These are phyloP conservation scores for Hozukius guyotensis DNA, from an alignment of 2,797 vertebrate species.

Conservation along the genomic window DNA sequence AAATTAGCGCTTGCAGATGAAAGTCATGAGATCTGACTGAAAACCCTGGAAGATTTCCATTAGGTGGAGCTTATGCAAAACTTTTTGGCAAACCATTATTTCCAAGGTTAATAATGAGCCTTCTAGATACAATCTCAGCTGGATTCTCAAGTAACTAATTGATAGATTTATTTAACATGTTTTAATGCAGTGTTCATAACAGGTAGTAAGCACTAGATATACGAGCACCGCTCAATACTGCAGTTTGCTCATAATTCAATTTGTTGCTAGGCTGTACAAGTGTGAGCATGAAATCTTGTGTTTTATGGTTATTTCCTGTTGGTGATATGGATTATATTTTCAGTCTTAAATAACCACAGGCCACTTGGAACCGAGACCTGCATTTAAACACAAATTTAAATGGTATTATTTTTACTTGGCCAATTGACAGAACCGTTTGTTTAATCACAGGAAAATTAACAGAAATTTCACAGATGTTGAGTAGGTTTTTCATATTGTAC, in stretches of 20 bases:
- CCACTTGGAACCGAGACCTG: not conserved
- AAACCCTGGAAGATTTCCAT: not conserved
- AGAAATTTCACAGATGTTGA: not conserved
- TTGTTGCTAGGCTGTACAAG: not conserved
- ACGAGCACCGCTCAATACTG: not conserved
- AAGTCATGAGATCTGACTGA: no score
- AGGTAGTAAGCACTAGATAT: not conserved
- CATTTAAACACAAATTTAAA: not conserved
- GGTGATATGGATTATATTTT: not conserved
- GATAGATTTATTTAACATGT: not conserved
- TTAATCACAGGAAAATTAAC: not conserved
- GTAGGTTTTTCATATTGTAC: not conserved
- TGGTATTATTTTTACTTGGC: not conserved
- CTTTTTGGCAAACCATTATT: not conserved
- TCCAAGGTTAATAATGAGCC: not conserved
- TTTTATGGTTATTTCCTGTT: not conserved
- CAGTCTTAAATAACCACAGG: not conserved
- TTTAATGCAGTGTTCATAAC: not conserved
- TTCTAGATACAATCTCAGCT: not conserved
- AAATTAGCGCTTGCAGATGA: not conserved
- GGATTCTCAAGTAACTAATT: not conserved
- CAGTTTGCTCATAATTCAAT: not conserved
- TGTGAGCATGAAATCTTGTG: not conserved
- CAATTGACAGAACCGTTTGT: not conserved
- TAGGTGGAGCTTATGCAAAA: not conserved